Percentiles rank a stretch among this genome's conserved stretches.
Evolutionary conservation across 1,140 invertebrate species (phyloP).

Genomic region (Brachionus sp.): DNA sequence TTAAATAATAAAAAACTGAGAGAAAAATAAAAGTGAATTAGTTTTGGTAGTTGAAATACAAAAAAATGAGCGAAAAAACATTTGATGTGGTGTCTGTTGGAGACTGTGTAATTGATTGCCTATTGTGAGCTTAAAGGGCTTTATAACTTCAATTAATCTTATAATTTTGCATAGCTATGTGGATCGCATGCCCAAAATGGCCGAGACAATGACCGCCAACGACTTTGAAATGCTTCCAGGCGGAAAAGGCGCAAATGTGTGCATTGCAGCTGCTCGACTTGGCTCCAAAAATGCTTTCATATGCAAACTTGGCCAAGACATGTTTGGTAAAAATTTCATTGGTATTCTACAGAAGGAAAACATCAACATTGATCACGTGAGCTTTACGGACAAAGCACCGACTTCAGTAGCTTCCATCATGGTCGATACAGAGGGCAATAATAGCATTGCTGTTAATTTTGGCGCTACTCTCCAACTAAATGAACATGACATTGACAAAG

Average conservation of each 20-base stretch:
- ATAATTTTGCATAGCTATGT: slow-evolving; percentile 23
- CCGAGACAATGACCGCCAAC: slow-evolving; percentile 39
- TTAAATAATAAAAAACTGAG: neutral
- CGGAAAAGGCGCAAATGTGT: slow-evolving; percentile 43
- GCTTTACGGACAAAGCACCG: slow-evolving; percentile 1
- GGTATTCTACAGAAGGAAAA: slow-evolving; percentile 2
- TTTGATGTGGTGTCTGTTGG: slow-evolving; percentile 35
- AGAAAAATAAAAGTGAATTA: neutral
- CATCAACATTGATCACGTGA: slow-evolving; percentile 36
- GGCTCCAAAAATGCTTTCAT: slow-evolving; percentile 24
- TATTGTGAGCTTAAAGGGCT: neutral
- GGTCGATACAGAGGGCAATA: slow-evolving; percentile 18
- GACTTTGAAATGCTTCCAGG: neutral
- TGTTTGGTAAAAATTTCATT: slow-evolving; percentile 37
- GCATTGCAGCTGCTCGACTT: slow-evolving; percentile 17
- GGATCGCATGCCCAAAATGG: slow-evolving; percentile 41
- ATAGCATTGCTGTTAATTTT: slow-evolving; percentile 37
- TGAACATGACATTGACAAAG: slow-evolving; percentile 9
- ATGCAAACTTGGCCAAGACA: slow-evolving; percentile 37
- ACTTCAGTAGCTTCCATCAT: slow-evolving; percentile 38
- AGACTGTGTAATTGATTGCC: slow-evolving; percentile 34
- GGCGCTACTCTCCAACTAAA: slow-evolving; percentile 20
- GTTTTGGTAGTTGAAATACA: neutral
- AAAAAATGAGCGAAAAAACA: neutral
- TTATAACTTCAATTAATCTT: neutral